Conservation (phyloP, 2,113 vertebrate species). For the Erpornis zantholeuca region DNA sequence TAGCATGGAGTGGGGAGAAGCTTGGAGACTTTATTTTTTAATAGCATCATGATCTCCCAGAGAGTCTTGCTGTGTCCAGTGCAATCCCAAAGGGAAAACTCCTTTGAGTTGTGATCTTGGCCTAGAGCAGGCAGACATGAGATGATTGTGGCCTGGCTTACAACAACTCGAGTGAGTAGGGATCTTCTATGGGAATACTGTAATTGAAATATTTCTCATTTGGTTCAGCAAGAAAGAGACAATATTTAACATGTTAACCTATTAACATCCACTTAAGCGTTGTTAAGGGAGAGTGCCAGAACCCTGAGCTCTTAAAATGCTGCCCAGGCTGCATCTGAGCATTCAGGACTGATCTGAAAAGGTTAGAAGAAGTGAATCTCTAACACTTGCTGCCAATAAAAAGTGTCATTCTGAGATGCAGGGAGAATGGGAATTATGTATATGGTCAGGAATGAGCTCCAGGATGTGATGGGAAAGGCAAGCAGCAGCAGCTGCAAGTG, state of each 20-base stretch:
- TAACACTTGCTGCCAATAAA: neutral
- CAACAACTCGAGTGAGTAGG: neutral
- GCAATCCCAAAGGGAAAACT: neutral
- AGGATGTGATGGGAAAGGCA: neutral
- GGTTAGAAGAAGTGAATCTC: neutral
- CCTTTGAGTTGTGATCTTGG: neutral
- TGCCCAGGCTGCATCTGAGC: neutral
- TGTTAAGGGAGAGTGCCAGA: neutral
- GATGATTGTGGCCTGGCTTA: neutral
- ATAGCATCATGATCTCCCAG: neutral
- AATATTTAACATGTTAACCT: slow-evolving; percentile 36
- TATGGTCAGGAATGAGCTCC: neutral
- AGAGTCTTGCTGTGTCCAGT: neutral
- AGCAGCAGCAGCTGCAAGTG: neutral
- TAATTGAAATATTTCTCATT: slow-evolving; percentile 9
- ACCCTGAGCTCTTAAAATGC: slow-evolving; percentile 3
- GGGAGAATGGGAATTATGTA: neutral
- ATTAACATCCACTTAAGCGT: neutral
- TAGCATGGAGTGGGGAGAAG: neutral
- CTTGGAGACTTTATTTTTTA: neutral
- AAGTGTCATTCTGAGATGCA: neutral
- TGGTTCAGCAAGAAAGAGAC: neutral
- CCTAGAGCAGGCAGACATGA: neutral
- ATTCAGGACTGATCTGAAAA: neutral
- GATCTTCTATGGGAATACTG: neutral